Percentiles rank a stretch among this genome's conserved stretches.
phyloP scores from a whole-genome alignment of 2,888 invertebrate species.

The Pediacus dermestoides region DNA sequence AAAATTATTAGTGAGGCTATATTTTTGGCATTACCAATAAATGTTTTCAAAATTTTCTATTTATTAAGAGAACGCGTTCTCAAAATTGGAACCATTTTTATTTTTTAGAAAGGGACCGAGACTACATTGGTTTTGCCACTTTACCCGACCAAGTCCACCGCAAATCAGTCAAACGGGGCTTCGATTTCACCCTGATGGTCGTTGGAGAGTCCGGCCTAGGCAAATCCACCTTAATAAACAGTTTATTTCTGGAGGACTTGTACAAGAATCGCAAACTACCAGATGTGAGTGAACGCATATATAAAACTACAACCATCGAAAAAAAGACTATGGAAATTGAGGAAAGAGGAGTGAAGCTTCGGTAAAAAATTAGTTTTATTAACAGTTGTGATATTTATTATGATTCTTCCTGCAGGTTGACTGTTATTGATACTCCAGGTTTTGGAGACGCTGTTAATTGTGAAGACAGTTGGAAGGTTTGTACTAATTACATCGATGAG shows the following conservation, averaged over 20 bases:
- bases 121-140: slow-evolving; percentile 93
- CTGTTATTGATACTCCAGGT: slow-evolving; percentile 94
- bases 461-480: slow-evolving; percentile 90
- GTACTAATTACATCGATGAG: slow-evolving; percentile 89
- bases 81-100: slow-evolving; percentile 15
- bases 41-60: no score
- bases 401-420: slow-evolving; percentile 52
- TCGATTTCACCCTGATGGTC: slow-evolving; percentile 96
- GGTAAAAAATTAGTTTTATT: slow-evolving; percentile 42
- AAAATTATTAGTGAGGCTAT: no score
- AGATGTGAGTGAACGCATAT: slow-evolving; percentile 60
- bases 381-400: not conserved
- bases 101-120: slow-evolving; percentile 55
- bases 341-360: slow-evolving; percentile 85
- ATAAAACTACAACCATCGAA: slow-evolving; percentile 69
- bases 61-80: no score
- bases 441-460: slow-evolving; percentile 92
- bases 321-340: slow-evolving; percentile 92
- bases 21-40: no score
- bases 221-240: slow-evolving; percentile 92
- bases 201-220: slow-evolving; percentile 93
- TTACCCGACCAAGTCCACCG: slow-evolving; percentile 94
- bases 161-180: slow-evolving; percentile 93
- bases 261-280: slow-evolving; percentile 80
- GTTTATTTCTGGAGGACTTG: slow-evolving; percentile 87